Conservation (phyloP, 2,888 invertebrate species). For the Drosophila setosimentum region DNA sequence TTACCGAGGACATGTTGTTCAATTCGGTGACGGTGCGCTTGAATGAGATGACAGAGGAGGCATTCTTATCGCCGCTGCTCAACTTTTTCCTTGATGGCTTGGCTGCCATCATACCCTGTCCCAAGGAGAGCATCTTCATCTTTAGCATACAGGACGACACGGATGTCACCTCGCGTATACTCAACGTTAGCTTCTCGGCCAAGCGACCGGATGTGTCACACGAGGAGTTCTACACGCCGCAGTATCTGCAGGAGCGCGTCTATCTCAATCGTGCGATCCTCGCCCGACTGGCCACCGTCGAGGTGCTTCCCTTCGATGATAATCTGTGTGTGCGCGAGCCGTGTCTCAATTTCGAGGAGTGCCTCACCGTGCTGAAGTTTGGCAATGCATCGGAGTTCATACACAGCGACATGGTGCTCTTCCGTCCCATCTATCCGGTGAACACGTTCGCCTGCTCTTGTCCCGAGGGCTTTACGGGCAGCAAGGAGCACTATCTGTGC, state of each 20-base stretch:
- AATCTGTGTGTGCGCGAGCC: constrained; percentile 98
- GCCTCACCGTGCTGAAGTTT: constrained; percentile 95
- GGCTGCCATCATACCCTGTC: constrained; percentile 96
- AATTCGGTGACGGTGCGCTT: constrained; percentile 97
- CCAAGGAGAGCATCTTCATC: constrained; percentile 95
- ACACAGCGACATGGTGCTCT: constrained; percentile 94
- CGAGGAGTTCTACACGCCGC: constrained; percentile 93
- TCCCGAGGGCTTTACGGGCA: constrained; percentile 95
- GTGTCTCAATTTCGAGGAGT: constrained; percentile 97
- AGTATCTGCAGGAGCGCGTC: constrained; percentile 96
- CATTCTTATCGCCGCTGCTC: constrained; percentile 94
- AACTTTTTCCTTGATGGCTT: constrained; percentile 95
- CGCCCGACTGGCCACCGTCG: constrained; percentile 94
- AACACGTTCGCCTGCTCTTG: constrained; percentile 97
- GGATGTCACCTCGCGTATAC: constrained; percentile 93
- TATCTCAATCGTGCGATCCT: constrained; percentile 95
- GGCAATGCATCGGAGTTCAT: constrained; percentile 97
- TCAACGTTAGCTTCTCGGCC: constrained; percentile 98
- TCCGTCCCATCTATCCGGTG: constrained; percentile 97
- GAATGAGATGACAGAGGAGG: constrained; percentile 96
- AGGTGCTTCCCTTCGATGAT: constrained; percentile 97
- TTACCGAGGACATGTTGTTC: constrained; percentile 97
- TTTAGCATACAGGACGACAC: constrained; percentile 97
- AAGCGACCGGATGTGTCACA: constrained; percentile 91
- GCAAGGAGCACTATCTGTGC: constrained; percentile 95